Base-by-base conservation (phyloP, 2,888 invertebrate genomes). In the Eristalis arbustorum region DNA sequence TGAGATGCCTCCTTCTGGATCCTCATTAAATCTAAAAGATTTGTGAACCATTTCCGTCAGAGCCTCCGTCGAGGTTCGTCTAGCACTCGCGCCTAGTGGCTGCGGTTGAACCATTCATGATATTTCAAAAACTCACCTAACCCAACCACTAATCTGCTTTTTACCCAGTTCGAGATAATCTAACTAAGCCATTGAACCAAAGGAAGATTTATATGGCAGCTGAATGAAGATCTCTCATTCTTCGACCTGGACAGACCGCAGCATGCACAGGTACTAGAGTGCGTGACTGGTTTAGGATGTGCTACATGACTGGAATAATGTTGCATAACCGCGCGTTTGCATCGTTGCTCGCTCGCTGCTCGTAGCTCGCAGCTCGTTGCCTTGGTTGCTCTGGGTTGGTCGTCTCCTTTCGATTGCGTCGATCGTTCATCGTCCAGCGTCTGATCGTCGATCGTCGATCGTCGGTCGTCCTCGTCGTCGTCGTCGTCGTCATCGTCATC, bases 221-320 rank as follows among this genome's bases (percentile, higher is more conserved):
- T 68, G 75, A 87, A 87, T 87, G 71, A 82, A 87, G 87, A 87
- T 79, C 82, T 83, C 78, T 75, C 74, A 82, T 77, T 69, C 76
- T 72, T 79, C 23, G 69, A 13, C 31, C 56, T 61, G 76, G 76
- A 80, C 77, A 74, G 82, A 75, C 78, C 78, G 74, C 87, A 78
- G 87, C 87, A 78, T 82, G 76, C 85, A 63, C 77, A 59, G 42
- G 67, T 49, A 63, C 67, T 28, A 82, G 82, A 83, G 87, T 87
- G 87, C 82, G 87, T 87, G 87, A 87, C 87, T 87, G 75, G 87
- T 83, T 87, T 87, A 87, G 75, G 87, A 87, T 87, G 82, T 79
- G 87, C 82, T 83, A 87, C 87, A 87, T 87, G 87, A 87, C 82
- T 83, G 61, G 82, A 87, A 87, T 87, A 87, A 87, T 79, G 87